Conservation (phyloP, 2,113 vertebrate species). For the Serinus canaria region DNA sequence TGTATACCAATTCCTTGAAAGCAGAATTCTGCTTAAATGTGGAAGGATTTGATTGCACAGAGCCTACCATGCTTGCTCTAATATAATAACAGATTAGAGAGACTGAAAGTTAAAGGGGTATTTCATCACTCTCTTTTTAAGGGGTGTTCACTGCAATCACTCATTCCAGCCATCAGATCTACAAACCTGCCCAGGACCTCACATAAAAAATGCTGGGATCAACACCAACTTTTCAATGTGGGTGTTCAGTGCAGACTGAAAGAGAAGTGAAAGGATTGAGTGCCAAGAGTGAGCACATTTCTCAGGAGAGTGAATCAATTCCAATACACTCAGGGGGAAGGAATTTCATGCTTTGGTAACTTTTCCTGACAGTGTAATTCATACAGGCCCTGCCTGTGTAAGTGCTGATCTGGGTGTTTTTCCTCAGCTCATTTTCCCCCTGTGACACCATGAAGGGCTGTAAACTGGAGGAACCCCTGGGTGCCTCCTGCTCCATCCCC, state of each 20-base stretch:
- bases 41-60: background rate
- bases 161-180: background rate
- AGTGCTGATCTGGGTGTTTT: background rate
- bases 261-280: background rate
- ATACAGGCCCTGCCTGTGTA: background rate
- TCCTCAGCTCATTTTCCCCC: background rate
- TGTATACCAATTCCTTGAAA: background rate
- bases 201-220: fast-evolving
- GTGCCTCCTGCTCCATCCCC: background rate
- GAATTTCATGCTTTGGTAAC: slow-evolving; percentile 45
- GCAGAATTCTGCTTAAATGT: background rate
- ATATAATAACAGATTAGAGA: background rate
- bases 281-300: background rate
- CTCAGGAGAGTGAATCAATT: slow-evolving; percentile 10
- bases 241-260: background rate
- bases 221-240: background rate
- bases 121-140: background rate
- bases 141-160: background rate
- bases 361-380: slow-evolving; percentile 27
- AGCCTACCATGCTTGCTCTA: background rate
- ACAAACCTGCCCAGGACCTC: background rate
- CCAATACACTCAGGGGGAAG: background rate
- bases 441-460: fast-evolving
- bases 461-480: background rate
- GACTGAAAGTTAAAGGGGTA: background rate